A percentile compares a stretch with the other conserved stretches of the same genome.
Conservation (phyloP, 37 sponge, comb jelly and placozoan genomes). For the Halisarca cf. caerulea region DNA sequence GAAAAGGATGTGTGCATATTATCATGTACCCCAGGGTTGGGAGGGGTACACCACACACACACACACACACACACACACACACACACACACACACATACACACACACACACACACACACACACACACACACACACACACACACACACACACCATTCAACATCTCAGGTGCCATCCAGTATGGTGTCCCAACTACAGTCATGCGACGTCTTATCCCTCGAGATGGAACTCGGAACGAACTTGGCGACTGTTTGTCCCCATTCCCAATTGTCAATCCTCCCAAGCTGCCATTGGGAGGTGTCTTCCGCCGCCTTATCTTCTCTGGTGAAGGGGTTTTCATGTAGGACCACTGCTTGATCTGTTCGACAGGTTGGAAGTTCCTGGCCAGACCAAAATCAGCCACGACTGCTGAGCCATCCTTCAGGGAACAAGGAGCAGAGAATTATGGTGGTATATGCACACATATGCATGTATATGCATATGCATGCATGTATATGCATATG, state of each 20-base stretch:
- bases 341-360: constrained; percentile 14
- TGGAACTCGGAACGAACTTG: not conserved
- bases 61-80: constrained; percentile 32
- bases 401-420: constrained; percentile 76
- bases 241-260: not conserved
- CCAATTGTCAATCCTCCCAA: not conserved
- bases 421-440: not conserved
- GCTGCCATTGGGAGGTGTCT: not conserved
- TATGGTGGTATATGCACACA: not conserved
- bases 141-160: constrained; percentile 79
- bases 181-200: constrained; percentile 89
- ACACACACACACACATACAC: constrained; percentile 24
- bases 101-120: constrained; percentile 36
- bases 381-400: constrained; percentile 92
- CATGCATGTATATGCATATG: not conserved
- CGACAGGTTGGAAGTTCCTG: constrained; percentile 38
- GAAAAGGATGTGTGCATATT: not conserved
- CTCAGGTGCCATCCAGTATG: constrained; percentile 97
- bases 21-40: constrained; percentile 11
- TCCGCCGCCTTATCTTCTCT: not conserved
- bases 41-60: constrained; percentile 28
- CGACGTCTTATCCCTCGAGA: constrained; percentile 34
- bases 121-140: constrained; percentile 17
- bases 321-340: not conserved
- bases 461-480: no score